Evolutionary conservation across 2,888 invertebrate species (phyloP).

Genomic region (Branchipolynoe longqiensis): DNA sequence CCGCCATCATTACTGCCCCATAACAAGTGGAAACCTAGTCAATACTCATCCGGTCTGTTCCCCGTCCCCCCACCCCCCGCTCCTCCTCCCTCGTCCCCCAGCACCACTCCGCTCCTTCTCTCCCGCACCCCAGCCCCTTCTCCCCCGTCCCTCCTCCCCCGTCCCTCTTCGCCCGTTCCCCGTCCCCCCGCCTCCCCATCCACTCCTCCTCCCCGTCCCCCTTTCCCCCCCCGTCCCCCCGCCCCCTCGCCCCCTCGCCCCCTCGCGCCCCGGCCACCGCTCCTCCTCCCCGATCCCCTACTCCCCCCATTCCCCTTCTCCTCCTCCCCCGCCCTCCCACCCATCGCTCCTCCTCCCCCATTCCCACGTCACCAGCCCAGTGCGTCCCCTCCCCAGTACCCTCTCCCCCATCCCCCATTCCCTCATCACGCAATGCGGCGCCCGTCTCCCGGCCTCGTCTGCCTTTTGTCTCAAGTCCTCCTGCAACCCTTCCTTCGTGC

Average conservation of each 20-base stretch:
- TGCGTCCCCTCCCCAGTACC: no score
- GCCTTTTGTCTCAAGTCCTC: no score
- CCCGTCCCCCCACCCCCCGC: background rate
- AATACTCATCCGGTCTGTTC: slow-evolving; percentile 9
- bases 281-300: no score
- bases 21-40: slow-evolving; percentile 19
- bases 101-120: slow-evolving; percentile 39
- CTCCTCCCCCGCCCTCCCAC: no score
- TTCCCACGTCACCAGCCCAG: no score
- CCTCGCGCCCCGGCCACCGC: no score
- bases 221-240: background rate
- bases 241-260: background rate
- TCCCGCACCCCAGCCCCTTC: background rate
- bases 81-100: background rate
- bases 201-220: background rate
- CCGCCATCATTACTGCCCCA: slow-evolving; percentile 41
- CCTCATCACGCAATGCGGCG: no score
- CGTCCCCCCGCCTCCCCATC: background rate
- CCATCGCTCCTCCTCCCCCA: no score
- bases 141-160: background rate
- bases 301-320: no score
- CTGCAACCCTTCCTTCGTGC: background rate
- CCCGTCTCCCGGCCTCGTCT: no score
- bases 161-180: background rate
- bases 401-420: no score